phyloP scores from a whole-genome alignment of 1,140 invertebrate species.

The Drosophila athabasca region DNA sequence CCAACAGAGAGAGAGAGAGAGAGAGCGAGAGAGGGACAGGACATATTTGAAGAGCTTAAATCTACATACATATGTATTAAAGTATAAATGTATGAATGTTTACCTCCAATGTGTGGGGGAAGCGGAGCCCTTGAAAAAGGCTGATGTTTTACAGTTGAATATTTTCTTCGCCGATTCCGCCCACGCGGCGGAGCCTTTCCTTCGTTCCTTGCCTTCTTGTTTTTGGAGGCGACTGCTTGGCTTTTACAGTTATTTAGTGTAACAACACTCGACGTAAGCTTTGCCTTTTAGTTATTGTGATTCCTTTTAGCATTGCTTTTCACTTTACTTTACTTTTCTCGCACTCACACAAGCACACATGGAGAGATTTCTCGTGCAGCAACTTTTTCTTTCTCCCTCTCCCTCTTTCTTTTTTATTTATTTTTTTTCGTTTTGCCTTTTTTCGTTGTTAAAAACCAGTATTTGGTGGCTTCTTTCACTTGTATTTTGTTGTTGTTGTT shows the following conservation, averaged over 20 bases:
- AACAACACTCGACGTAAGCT: conserved; percentile 18
- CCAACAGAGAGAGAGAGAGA: too few species aligned
- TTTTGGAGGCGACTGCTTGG: background rate
- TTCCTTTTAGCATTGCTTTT: conserved; percentile 75
- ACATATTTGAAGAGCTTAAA: too few species aligned
- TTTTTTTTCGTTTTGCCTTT: conserved; percentile 44
- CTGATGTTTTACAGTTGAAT: conserved; percentile 4
- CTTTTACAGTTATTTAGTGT: conserved; percentile 56
- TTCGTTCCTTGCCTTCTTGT: conserved; percentile 20
- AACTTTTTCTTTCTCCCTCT: conserved; percentile 67
- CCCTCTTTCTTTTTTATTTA: conserved; percentile 39
- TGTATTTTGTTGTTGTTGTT: conserved; percentile 44
- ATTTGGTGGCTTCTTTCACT: conserved; percentile 80
- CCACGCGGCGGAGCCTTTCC: conserved; percentile 29
- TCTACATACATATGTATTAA: too few species aligned
- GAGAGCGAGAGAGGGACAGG: too few species aligned
- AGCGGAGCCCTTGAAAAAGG: conserved; percentile 11
- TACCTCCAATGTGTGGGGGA: too few species aligned
- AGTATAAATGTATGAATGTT: too few species aligned
- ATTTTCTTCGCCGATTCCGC: conserved; percentile 8
- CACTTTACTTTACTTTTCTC: conserved; percentile 58
- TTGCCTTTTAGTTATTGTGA: conserved; percentile 46
- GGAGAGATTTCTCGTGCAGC: conserved; percentile 62
- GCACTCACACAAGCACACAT: conserved; percentile 40
- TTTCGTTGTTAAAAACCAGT: conserved; percentile 68